phyloP scores from a whole-genome alignment of 2,797 vertebrate genomes.

The Centroberyx gerrardi region DNA sequence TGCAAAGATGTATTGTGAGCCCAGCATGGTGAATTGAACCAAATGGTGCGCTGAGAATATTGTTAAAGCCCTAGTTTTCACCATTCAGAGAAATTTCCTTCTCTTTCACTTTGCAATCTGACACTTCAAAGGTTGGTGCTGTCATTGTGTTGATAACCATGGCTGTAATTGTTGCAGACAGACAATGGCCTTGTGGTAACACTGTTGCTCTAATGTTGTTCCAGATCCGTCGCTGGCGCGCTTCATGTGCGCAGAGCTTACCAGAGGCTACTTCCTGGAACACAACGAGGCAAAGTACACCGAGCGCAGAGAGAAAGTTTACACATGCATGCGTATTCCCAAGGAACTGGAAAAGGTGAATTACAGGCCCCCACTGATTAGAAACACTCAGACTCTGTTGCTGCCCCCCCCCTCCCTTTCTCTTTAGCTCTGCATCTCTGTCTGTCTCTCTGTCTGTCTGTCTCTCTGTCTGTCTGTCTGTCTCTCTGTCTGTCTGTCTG shows the following conservation, averaged over 20 bases:
- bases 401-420: background rate
- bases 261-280: conserved; percentile 98
- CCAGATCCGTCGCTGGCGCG: conserved; percentile 93
- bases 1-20: background rate
- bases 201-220: conserved; percentile 63
- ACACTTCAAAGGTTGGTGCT: background rate
- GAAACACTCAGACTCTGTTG: background rate
- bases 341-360: conserved; percentile 97
- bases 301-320: conserved; percentile 94
- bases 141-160: conserved; percentile 52
- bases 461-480: conserved; percentile 11
- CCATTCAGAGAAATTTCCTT: conserved; percentile 42
- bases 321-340: conserved; percentile 97
- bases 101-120: conserved; percentile 22
- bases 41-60: background rate
- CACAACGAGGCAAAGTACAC: conserved; percentile 99
- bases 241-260: conserved; percentile 96
- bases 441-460: background rate
- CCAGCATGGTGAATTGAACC: background rate
- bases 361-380: background rate
- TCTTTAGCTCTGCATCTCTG: background rate
- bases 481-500: background rate
- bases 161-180: conserved; percentile 55
- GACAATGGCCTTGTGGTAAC: conserved; percentile 64
- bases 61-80: background rate